Evolutionary conservation across 2,888 invertebrate genomes (phyloP), one percentile per base, ranked within the genome.

Genomic region (Phania funesta): DNA sequence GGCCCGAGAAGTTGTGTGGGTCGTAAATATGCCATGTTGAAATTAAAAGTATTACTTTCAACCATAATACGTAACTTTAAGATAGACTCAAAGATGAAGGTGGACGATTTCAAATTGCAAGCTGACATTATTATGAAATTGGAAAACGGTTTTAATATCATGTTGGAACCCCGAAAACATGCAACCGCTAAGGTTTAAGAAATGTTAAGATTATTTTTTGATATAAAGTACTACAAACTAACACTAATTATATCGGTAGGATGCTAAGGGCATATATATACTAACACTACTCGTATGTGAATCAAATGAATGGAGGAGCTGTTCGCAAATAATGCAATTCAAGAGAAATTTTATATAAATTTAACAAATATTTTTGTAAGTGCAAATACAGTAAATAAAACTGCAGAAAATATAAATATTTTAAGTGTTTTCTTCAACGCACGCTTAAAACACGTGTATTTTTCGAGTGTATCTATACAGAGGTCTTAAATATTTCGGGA

Each of bases 1-100:
- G 96, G 96, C 26, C 95, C 96, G 1, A 93, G 96, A 83, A 95
- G 95, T 86, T 96, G 96, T 88, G 95, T 95, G 22, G 95, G 95
- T 60, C 94, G 95, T 46, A 95, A 95, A 91, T 95, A 95, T 89
- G 95, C 95, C n/a, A 93, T 95, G 92, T 89, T 95, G 70, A 95
- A 95, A 88, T 91, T 95, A 80, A 95, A 95, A 90, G 93, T 95
- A 13, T 91, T 95, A 0, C 92, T 95, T 1, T 93, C 95, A 0
- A 95, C 95, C 4, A 93, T 95, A 52, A 88, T 95, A 80, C 93
- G 95, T 76, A 94, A 94, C 89, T 95, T 93, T 90, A 93, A 92
- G 74, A 91, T 94, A 16, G 91, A 92, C 16, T 95, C 95, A 0
- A 93, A 93, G 80, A 87, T 94, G 24, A 92, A 93, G 60, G 95